phyloP scores from a whole-genome alignment of 1,140 invertebrate genomes.

The Drosophila orosa region DNA sequence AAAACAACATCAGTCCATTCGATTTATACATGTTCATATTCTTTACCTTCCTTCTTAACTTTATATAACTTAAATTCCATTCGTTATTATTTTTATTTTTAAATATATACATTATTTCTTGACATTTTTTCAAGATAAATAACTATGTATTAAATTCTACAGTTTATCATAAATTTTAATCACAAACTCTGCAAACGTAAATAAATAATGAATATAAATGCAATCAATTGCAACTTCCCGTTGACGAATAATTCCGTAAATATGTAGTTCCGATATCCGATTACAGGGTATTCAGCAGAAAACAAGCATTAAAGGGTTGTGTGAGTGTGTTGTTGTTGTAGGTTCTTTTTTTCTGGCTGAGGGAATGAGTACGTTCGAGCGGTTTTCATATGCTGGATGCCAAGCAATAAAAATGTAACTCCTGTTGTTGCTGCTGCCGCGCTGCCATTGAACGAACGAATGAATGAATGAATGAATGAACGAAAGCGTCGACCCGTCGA shows the following conservation, averaged over 20 bases:
- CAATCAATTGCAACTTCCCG: background rate
- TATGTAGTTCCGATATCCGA: background rate
- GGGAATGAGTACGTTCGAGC: slow-evolving; percentile 44
- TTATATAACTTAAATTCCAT: too few relatives aligned
- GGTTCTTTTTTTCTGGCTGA: background rate
- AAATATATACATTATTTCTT: too few relatives aligned
- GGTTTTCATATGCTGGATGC: slow-evolving; percentile 78
- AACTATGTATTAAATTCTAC: too few relatives aligned
- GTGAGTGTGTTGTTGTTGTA: slow-evolving; percentile 11
- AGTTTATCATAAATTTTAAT: too few relatives aligned
- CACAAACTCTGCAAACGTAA: too few relatives aligned
- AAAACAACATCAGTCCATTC: background rate
- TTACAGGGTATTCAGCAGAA: slow-evolving; percentile 23
- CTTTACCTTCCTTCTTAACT: too few relatives aligned
- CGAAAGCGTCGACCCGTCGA: slow-evolving; percentile 75
- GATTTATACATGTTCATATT: background rate
- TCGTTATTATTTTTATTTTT: too few relatives aligned
- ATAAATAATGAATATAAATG: too few relatives aligned
- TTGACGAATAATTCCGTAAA: background rate
- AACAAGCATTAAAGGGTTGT: slow-evolving; percentile 50
- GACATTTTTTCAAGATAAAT: too few relatives aligned
- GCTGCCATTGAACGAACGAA: slow-evolving; percentile 59
- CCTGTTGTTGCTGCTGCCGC: slow-evolving; percentile 51
- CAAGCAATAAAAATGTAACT: slow-evolving; percentile 80
- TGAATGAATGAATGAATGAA: slow-evolving; percentile 76